phyloP scores from a whole-genome alignment of 2,888 invertebrate genomes.

The Sclerodermus sp. region DNA sequence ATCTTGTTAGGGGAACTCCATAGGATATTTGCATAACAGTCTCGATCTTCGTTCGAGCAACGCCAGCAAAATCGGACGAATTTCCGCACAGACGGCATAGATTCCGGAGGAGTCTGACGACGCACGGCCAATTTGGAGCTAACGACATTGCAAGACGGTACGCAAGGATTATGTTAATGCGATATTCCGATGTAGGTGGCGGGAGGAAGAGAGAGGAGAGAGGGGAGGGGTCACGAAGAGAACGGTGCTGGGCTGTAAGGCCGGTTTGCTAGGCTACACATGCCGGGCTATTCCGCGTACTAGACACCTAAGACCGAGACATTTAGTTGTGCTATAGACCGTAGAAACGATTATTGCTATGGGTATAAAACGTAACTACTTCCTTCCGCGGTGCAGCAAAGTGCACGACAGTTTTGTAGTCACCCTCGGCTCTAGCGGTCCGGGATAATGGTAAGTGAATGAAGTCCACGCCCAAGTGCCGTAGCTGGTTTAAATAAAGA shows the following conservation, averaged over 20 bases:
- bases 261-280: too few species aligned
- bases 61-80: too few species aligned
- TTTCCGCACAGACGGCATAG: too few species aligned
- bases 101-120: too few species aligned
- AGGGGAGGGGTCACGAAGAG: too few species aligned
- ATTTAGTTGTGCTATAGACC: slow-evolving; percentile 29
- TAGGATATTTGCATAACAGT: too few species aligned
- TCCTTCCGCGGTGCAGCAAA: slow-evolving; percentile 37
- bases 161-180: slow-evolving; percentile 33
- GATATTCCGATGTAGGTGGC: slow-evolving; percentile 23
- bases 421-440: slow-evolving; percentile 23
- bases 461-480: slow-evolving; percentile 34
- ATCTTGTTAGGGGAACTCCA: too few species aligned
- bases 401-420: slow-evolving; percentile 43
- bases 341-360: slow-evolving; percentile 45
- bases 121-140: slow-evolving; percentile 22
- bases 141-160: slow-evolving; percentile 24
- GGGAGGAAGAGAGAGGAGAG: background rate
- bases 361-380: slow-evolving; percentile 48
- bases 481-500: slow-evolving; percentile 29
- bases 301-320: slow-evolving; percentile 25
- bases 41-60: too few species aligned
- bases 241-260: too few species aligned
- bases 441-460: slow-evolving; percentile 44
- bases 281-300: too few species aligned